Evolutionary conservation across 2,888 invertebrate species (phyloP).

Genomic region (Spodoptera exigua): DNA sequence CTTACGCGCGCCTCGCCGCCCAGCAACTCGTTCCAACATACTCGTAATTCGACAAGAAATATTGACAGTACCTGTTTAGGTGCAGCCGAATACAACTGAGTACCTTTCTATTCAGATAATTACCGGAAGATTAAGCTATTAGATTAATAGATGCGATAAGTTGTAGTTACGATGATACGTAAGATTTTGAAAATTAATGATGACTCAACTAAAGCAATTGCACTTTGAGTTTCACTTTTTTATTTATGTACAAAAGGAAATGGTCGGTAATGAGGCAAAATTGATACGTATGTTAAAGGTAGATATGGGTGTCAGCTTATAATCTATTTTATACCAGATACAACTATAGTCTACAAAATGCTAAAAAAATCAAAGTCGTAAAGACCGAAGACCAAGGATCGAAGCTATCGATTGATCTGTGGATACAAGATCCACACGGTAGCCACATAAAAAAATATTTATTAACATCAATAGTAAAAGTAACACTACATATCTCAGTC

Average conservation of each 20-base stretch:
- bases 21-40: slow-evolving; percentile 75
- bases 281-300: too few species aligned
- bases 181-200: slow-evolving; percentile 52
- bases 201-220: slow-evolving; percentile 36
- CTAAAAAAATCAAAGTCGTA: too few species aligned
- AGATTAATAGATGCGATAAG: slow-evolving; percentile 58
- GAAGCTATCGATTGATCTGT: too few species aligned
- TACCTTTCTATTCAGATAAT: slow-evolving; percentile 58
- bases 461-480: not conserved
- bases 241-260: slow-evolving; percentile 1
- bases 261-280: too few species aligned
- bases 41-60: slow-evolving; percentile 71
- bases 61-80: slow-evolving; percentile 61
- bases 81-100: slow-evolving; percentile 55
- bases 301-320: too few species aligned
- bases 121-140: slow-evolving; percentile 56
- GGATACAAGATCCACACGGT: not conserved
- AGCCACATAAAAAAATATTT: not conserved
- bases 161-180: slow-evolving; percentile 47
- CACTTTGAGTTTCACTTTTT: slow-evolving; percentile 38
- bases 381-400: too few species aligned
- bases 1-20: slow-evolving; percentile 65
- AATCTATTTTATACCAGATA: too few species aligned
- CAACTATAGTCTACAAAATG: too few species aligned
- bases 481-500: slow-evolving; percentile 25